Base-by-base conservation (phyloP, 2,888 invertebrate species). In the Himalopsyche japonica region DNA sequence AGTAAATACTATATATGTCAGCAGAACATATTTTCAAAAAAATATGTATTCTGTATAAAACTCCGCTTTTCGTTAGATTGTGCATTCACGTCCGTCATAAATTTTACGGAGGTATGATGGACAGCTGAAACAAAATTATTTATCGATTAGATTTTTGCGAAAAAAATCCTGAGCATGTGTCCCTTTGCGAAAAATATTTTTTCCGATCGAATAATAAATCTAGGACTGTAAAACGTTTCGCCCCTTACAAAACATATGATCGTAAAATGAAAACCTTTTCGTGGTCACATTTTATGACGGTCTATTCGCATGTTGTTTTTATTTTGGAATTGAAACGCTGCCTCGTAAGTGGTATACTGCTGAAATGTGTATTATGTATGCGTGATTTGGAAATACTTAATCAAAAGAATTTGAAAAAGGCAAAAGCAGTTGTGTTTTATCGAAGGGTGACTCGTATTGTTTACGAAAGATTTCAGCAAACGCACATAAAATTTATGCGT, bases 261-360 rank as follows among this genome's bases (percentile, higher is more conserved):
- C 57, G 57, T 57, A 57, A 85, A 85, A 85, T 80, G 80, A 81
- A 84, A 83, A 85, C 85, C 85, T 82, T 82, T 84, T 82, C 81
- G 82, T 47, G 82, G 85, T 43, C 64, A 43, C 78, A 81, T 81
- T 85, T 85, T 85, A 85, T 80, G 82, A 49, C 80, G 70, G 79
- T 82, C 80, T 82, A 85, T 82, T 85, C 80, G 70, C 82, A 64
- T 34, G 32, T 27, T 81, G 30, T 76, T 84, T 80, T 79, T 79
- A 80, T 84, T 82, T 77, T 77, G 37, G 76, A 47, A 76, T 30
- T 76, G 81, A 76, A 76, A 27, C 76, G 76, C 32, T 47, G 81
- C 34, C 48, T 20, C 37, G 57, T 57, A 57, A 57, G 57, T 57
- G 57, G 57, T 57, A 57, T 57, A 57, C 57, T 20, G 57, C 57